Conservation (phyloP, 30 jellyfish, hydroid and myxozoan species). For the Phacellophora camtschatica region DNA sequence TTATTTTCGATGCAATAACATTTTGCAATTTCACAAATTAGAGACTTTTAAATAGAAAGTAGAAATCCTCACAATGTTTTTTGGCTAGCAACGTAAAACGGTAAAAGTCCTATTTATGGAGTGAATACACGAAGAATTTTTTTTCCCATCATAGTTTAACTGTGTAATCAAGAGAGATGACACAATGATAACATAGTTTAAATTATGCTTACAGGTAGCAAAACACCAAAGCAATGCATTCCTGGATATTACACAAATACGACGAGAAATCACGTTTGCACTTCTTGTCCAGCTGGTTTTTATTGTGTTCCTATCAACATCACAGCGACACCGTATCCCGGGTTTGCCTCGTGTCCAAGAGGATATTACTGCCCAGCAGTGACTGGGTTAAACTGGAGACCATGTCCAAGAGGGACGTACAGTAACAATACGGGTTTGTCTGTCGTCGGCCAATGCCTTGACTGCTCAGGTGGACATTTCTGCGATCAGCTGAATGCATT, state of each 20-base stretch:
- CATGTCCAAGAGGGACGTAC: slow-evolving; percentile 97
- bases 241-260: slow-evolving; percentile 88
- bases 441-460: slow-evolving; percentile 64
- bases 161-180: no score
- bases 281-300: slow-evolving; percentile 88
- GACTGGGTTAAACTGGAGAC: slow-evolving; percentile 93
- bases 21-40: no score
- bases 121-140: no score
- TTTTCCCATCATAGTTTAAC: no score
- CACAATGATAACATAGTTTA: no score
- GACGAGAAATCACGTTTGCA: slow-evolving; percentile 74
- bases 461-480: slow-evolving; percentile 84
- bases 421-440: slow-evolving; percentile 89
- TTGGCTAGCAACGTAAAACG: no score
- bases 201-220: slow-evolving; percentile 85
- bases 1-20: no score
- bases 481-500: slow-evolving; percentile 86
- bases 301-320: slow-evolving; percentile 87
- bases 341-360: slow-evolving; percentile 80
- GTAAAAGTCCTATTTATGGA: no score
- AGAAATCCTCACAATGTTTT: no score
- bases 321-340: slow-evolving; percentile 83
- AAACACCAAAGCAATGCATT: slow-evolving; percentile 83
- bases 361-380: slow-evolving; percentile 90
- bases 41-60: no score